Conservation (phyloP, 2,888 invertebrate genomes). For the Lasioglossum villosulum region DNA sequence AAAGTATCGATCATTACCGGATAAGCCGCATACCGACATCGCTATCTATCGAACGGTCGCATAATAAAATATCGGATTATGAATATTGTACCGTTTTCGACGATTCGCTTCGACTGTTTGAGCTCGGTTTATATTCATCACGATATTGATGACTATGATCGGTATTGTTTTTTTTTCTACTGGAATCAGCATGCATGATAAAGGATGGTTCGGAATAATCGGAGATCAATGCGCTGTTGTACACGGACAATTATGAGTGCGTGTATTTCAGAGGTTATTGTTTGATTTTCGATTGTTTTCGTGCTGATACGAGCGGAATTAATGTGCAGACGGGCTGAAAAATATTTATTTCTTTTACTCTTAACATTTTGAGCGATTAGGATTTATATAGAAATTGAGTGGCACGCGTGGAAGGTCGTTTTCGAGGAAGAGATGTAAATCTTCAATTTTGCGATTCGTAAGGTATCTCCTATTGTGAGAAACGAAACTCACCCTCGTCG, state of each 20-base stretch:
- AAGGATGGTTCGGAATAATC: neutral
- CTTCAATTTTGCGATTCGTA: neutral
- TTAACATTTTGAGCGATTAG: neutral
- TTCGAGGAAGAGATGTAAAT: neutral
- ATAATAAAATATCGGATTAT: constrained; percentile 19
- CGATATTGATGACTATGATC: neutral
- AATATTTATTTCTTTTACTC: neutral
- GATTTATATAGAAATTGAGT: neutral
- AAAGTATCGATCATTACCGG: constrained; percentile 46
- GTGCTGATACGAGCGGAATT: neutral
- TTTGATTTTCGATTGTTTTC: neutral
- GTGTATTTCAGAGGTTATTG: neutral
- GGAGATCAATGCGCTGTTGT: neutral
- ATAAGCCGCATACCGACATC: constrained; percentile 21
- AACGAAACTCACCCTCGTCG: neutral
- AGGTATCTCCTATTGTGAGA: neutral
- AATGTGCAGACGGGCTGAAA: neutral
- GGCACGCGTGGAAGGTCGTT: neutral
- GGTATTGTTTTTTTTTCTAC: neutral
- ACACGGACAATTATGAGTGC: neutral
- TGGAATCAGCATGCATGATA: neutral
- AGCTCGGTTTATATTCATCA: neutral
- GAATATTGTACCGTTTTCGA: neutral
- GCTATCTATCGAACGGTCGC: neutral
- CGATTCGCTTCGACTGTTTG: constrained; percentile 4